phyloP scores from a whole-genome alignment of 1,140 invertebrate species.

The Augochlora pura region DNA sequence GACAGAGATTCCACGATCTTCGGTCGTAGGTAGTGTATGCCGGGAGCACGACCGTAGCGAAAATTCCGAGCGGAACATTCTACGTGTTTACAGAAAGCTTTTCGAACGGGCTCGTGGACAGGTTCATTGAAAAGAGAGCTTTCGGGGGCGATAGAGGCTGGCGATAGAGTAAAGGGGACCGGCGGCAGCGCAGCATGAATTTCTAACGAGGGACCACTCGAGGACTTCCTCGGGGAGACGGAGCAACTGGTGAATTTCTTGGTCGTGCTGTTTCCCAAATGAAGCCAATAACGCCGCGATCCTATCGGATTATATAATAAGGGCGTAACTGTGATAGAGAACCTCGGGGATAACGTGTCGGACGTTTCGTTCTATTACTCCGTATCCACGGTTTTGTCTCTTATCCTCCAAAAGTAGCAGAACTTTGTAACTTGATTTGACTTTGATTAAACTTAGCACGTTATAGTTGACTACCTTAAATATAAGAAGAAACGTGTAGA shows the following conservation, averaged over 20 bases:
- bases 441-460: too few species aligned
- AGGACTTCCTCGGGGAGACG: conserved; percentile 27
- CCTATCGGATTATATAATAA: conserved; percentile 44
- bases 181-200: conserved; percentile 53
- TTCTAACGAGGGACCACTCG: conserved; percentile 64
- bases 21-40: not conserved
- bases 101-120: conserved; percentile 8
- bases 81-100: conserved; percentile 3
- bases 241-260: conserved; percentile 63
- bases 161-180: not conserved
- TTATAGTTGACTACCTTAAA: too few species aligned
- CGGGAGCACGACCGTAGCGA: not conserved
- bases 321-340: conserved; percentile 14
- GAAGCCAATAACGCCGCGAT: conserved; percentile 49
- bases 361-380: not conserved
- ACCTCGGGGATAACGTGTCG: not conserved
- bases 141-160: conserved; percentile 9
- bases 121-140: conserved; percentile 24
- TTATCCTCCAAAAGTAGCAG: too few species aligned
- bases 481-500: too few species aligned
- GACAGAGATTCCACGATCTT: not conserved
- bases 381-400: not conserved
- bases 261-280: conserved; percentile 51
- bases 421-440: too few species aligned
- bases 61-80: conserved; percentile 12